Base-by-base conservation (phyloP, 2,113 vertebrate species). In the Notechis scutatus region DNA sequence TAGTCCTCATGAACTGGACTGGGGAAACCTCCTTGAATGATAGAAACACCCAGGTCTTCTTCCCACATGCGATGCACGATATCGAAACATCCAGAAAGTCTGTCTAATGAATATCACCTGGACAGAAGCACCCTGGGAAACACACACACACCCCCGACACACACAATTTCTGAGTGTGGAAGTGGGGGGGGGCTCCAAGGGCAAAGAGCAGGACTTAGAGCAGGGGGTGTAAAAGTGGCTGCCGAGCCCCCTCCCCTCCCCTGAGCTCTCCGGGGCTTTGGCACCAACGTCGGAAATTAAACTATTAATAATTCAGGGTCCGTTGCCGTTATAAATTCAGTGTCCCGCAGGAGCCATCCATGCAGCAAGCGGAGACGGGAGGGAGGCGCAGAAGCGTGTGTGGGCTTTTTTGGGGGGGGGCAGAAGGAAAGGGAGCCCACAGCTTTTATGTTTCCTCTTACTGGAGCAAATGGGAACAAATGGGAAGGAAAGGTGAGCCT, bases 251-350 rank as follows among this genome's bases (percentile, higher is more conserved):
- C 24, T 42, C 29, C 61, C 26, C 3, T 12, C 6, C 87, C 23
- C 0, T 1, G 6, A 47, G 54, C 87, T 23, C 55, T 52, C 56
- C 56, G 23, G 26, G 5, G 42, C 92, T 90, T 61, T 90, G 69
- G 56, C 74, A 59, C 24, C 18, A 45, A 47, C 8, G 8, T 90
- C 20, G 88, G 91, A 94, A 94, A 94, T 94, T 92, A 92, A 94
- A 92, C 57, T 69, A 94, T 94, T 90, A 94, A 94, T 94, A 94
- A 94, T 94, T 94, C 93, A 94, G 91, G 5, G 34, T 39, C 81
- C 3, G 74, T 64, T 55, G 87, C 91, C 45, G 1, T 61, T 93
- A 61, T 61, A 88, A 92, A 90, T 90, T 34, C n/a, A n/a, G 88
- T 34, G 55, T 90, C 20, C 69, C 26, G 21, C 64, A 1, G 69